Base-by-base conservation (phyloP, 2,113 vertebrate genomes). In the Emberiza fucata region DNA sequence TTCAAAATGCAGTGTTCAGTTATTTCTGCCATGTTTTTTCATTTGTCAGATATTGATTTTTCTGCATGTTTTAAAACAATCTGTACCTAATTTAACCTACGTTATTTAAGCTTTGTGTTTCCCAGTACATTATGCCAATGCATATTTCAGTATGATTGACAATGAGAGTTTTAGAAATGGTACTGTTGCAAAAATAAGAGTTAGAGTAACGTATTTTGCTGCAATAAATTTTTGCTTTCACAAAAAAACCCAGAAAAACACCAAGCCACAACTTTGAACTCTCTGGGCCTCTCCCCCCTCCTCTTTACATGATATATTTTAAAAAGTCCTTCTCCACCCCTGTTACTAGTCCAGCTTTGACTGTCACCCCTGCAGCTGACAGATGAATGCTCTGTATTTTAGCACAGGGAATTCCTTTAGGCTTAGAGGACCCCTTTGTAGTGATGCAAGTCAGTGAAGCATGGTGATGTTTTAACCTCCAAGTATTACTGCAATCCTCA, bases 31-130 rank as follows among this genome's bases (percentile, higher is more conserved):
- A 63, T 61, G 40, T 72, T 94, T 92, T 93, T 92, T 72, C 63
- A 69, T 85, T 94, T 94, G 66, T 81, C 76, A 92, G 56, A 28
- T 82, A 96, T 51, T 2, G 28, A 92, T 92, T 94, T 71, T 73
- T 93, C 57, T 63, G 16, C 4, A 16, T 80, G 81, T 93, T 96
- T 92, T 81, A 88, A 90, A 96, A 95, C 90, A 94, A 71, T 93
- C 90, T 90, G 90, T 71, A 95, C 48, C 72, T 95, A 94, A 86
- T 90, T 89, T 91, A 86, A 96, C 89, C 83, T 90, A 63, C 18
- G 63, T 81, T 95, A 77, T 92, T 92, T 79, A 93, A 78, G 72
- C 60, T 92, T 93, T 90, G 5, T n/a, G 60, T 45, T 92, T 92
- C 70, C 35, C 64, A 79, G 94, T 92, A 91, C 57, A 92, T 95